A percentile compares a stretch with the other conserved stretches of the same genome.
Evolutionary conservation across 2,113 vertebrate species (phyloP).

Genomic region (Podarcis muralis): DNA sequence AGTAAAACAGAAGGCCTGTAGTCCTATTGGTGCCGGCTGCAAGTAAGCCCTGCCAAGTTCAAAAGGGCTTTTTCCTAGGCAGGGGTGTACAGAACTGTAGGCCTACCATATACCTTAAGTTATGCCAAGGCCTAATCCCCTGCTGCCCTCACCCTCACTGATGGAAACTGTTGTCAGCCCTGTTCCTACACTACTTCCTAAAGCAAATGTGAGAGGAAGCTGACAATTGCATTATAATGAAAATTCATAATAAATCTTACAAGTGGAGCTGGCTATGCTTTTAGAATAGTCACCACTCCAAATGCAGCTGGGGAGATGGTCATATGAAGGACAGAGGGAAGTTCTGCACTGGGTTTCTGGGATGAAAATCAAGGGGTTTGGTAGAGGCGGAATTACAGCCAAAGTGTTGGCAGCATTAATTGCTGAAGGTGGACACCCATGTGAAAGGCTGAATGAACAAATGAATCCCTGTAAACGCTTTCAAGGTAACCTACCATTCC

Average conservation of each 20-base stretch:
- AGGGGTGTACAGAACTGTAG: not conserved
- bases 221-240: not conserved
- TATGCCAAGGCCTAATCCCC: not conserved
- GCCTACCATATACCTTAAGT: not conserved
- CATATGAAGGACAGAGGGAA: not conserved
- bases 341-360: not conserved
- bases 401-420: not conserved
- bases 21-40: not conserved
- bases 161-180: not conserved
- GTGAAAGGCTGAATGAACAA: not conserved
- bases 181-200: not conserved
- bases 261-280: not conserved
- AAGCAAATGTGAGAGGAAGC: not conserved
- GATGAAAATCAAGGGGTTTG: not conserved
- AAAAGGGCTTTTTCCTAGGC: not conserved
- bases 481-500: not conserved
- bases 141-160: not conserved
- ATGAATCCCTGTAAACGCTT: not conserved
- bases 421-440: not conserved
- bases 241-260: not conserved
- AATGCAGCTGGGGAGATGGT: not conserved
- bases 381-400: not conserved
- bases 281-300: not conserved
- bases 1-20: not conserved
- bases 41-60: not conserved